A percentile compares a stretch with the other conserved stretches of the same genome.
phyloP scores from a whole-genome alignment of 2,888 invertebrate species.

The Zaprionus bogoriensis region DNA sequence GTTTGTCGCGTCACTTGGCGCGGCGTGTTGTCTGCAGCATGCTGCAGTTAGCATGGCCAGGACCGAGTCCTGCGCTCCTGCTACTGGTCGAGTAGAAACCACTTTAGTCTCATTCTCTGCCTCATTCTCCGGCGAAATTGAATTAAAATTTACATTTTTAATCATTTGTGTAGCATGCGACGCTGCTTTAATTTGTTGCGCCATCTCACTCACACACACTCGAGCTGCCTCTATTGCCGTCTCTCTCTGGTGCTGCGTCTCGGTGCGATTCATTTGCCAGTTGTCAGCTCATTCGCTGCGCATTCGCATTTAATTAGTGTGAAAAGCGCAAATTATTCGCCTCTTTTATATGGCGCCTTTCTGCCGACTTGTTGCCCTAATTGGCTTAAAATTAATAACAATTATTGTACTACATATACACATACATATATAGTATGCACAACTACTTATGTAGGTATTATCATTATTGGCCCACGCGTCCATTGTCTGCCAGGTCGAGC shows the following conservation, averaged over 20 bases:
- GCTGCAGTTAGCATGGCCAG: conserved; percentile 16
- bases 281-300: conserved; percentile 48
- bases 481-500: too few species aligned
- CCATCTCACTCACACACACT: not conserved
- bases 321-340: conserved; percentile 77
- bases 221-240: conserved; percentile 15
- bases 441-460: conserved; percentile 48
- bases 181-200: conserved; percentile 53
- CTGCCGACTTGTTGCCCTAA: conserved; percentile 43
- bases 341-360: conserved; percentile 35
- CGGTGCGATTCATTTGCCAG: conserved; percentile 63
- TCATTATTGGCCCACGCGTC: conserved; percentile 29
- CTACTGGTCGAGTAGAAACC: conserved; percentile 67
- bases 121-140: conserved; percentile 59
- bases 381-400: conserved; percentile 73
- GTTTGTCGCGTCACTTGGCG: conserved; percentile 66
- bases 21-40: not conserved
- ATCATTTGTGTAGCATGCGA: conserved; percentile 65
- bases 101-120: conserved; percentile 46
- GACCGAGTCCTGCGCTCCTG: conserved; percentile 19
- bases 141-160: conserved; percentile 80
- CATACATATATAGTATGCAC: not conserved
- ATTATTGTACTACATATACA: conserved; percentile 42
- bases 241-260: conserved; percentile 15
- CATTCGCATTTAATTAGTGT: conserved; percentile 79